Base-by-base conservation (phyloP, 2,113 vertebrate genomes). In the Tachysurus fulvidraco region DNA sequence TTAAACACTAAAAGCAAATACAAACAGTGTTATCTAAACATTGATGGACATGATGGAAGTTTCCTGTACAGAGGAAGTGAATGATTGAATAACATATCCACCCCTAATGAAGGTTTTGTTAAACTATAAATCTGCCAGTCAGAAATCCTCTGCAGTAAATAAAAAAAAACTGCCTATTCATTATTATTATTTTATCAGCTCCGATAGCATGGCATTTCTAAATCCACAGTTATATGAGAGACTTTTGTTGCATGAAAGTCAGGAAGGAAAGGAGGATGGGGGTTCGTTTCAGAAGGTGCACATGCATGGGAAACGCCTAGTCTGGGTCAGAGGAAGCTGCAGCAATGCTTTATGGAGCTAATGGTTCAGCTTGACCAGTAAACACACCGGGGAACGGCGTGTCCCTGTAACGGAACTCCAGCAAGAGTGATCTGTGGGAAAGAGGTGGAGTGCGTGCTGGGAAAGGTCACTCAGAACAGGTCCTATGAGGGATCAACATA, bases 51-150 rank as follows among this genome's bases (percentile, higher is more conserved):
- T 52, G 73, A 86, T 77, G 55, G 25, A 16, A 59, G 0, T 74
- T 90, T 91, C 28, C 67, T 82, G 4, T 12, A 76, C 73, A 62
- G 60, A 79, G 57, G 44, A 9, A 80, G 41, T 89, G 69, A 69
- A n/a, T 57, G 46, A 71, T 36, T 50, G 86, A 67, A 83, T 50
- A 86, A 36, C 55, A 57, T 85, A 44, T 36, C 44, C n/a, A 57
- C 62, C 41, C 44, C 30, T 67, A 23, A 17, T 54, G 54, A 76
- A 74, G 17, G 44, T 30, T 46, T 55, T 30, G 87, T 74, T 91
- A n/a, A 90, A 91, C 86, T 89, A 89, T 86, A 28, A 67, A 41
- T 84, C 65, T 91, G 86, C 81, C 60, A 85, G 41, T 14, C 46
- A 30, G 30, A 54, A 82, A 83, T 81, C 13, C 71, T 19, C 11